A percentile compares a stretch with the other conserved stretches of the same genome.
phyloP scores from a whole-genome alignment of 2,888 invertebrate species.

The Gastrophysa polygoni region DNA sequence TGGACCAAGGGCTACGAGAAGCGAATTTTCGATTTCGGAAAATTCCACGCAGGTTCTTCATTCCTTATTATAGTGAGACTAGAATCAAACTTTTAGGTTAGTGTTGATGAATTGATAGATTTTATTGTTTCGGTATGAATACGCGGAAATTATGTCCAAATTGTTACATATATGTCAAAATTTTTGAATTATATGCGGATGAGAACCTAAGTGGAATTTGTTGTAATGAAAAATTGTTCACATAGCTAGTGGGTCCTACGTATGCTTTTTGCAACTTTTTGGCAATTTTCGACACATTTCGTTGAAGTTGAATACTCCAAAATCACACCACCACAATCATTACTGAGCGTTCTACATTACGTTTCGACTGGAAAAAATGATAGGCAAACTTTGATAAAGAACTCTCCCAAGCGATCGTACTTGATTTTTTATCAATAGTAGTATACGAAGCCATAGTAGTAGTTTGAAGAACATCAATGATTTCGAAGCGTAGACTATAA shows the following conservation, averaged over 20 bases:
- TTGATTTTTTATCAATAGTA: too few relatives aligned
- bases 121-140: constrained; percentile 31
- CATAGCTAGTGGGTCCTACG: constrained; percentile 20
- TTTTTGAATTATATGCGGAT: constrained; percentile 22
- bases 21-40: constrained; percentile 18
- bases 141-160: constrained; percentile 28
- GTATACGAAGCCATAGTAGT: too few relatives aligned
- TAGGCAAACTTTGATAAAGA: too few relatives aligned
- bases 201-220: constrained; percentile 15
- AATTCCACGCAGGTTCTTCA: constrained; percentile 17
- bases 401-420: too few relatives aligned
- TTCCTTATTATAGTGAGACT: constrained; percentile 33
- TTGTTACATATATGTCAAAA: constrained; percentile 27
- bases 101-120: constrained; percentile 36
- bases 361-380: too few relatives aligned
- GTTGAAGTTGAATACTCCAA: background rate
- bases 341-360: too few relatives aligned
- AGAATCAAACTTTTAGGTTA: constrained; percentile 39
- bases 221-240: constrained; percentile 14
- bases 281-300: constrained; percentile 17
- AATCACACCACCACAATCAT: background rate
- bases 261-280: constrained; percentile 35
- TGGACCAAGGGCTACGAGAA: constrained; percentile 22
- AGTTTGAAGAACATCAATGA: too few relatives aligned
- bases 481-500: too few relatives aligned